Base-by-base conservation (phyloP, 2,797 vertebrate genomes). In the Coranthus polyacanthus region DNA sequence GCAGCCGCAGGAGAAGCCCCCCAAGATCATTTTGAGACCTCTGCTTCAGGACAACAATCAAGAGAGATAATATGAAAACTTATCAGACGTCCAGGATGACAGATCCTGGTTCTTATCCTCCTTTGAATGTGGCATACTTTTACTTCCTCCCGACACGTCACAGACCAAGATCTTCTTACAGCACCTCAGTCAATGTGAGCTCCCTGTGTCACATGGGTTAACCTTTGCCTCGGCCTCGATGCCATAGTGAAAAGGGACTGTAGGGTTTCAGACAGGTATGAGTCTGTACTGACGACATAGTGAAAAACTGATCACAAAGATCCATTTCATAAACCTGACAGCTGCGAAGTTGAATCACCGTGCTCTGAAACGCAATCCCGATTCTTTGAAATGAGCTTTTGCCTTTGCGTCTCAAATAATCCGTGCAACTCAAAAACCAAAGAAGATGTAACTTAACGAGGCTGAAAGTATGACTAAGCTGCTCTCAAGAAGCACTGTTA, bases 231-330 rank as follows among this genome's bases (percentile, higher is more conserved):
- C 49, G 60, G 67, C 63, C 63, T 67, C 71, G 60, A 39, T 62
- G 17, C 53, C 32, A 39, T 9, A 16, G 6, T 67, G 39, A 77
- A 75, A 75, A 68, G 44, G 22, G 58, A 39, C 60, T 24, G 24
- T 16, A 47, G 24, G 20, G 26, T 55, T 67, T 61, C 22, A 20
- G 20, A 49, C 4, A 37, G 20, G 5, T 20, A 57, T 21, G 26
- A 39, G 17, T 12, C 13, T 18, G 39, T 1, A 53, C 39, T 55
- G 59, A 47, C 39, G 7, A 64, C 57, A 70, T n/a, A n/a, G n/a
- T n/a, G n/a, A n/a, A n/a, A n/a, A n/a, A n/a, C n/a, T n/a, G n/a
- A 41, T 60, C 55, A 72, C 75, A 69, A 67, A 69, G 44, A 55
- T 38, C 55, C 24, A 21, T 52, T 42, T 15, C 29, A 62, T 21